Conservation (phyloP, 2,113 vertebrate species). For the Setophaga petechia region DNA sequence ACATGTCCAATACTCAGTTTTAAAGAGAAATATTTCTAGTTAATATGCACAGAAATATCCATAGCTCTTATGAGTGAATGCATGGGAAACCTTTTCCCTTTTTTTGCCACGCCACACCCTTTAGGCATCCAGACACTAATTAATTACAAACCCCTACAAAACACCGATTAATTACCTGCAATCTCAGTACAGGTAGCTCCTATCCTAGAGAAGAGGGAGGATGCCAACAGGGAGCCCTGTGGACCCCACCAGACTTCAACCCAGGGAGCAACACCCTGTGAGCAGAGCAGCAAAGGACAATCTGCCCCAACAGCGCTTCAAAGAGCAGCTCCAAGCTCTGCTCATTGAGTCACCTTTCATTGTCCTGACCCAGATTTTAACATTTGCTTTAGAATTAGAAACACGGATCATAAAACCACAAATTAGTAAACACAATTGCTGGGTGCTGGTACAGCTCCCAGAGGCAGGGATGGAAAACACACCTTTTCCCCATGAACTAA, state of each 20-base stretch:
- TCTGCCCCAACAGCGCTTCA: background rate
- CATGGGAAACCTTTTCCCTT: background rate
- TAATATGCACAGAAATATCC: background rate
- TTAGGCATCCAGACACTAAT: background rate
- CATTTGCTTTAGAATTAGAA: background rate
- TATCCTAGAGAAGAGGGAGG: background rate
- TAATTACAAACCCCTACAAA: background rate
- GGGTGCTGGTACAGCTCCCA: slow-evolving; percentile 14
- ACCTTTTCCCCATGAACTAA: background rate
- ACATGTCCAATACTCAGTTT: background rate
- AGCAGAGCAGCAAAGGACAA: background rate
- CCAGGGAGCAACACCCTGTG: rapidly evolving
- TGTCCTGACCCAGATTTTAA: background rate
- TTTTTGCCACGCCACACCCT: background rate
- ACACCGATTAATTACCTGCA: background rate
- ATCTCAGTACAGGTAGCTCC: background rate
- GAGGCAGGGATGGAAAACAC: background rate
- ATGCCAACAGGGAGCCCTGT: background rate
- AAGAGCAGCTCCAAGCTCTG: background rate
- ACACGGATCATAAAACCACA: slow-evolving; percentile 48
- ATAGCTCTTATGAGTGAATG: background rate
- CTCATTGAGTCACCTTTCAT: background rate
- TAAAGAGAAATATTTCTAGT: background rate
- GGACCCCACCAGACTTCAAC: no score
- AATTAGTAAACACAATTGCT: background rate